These are phyloP conservation scores for Peromyscus nudipes DNA, from an alignment of 2,797 vertebrate genomes.

Conservation along the genomic window DNA sequence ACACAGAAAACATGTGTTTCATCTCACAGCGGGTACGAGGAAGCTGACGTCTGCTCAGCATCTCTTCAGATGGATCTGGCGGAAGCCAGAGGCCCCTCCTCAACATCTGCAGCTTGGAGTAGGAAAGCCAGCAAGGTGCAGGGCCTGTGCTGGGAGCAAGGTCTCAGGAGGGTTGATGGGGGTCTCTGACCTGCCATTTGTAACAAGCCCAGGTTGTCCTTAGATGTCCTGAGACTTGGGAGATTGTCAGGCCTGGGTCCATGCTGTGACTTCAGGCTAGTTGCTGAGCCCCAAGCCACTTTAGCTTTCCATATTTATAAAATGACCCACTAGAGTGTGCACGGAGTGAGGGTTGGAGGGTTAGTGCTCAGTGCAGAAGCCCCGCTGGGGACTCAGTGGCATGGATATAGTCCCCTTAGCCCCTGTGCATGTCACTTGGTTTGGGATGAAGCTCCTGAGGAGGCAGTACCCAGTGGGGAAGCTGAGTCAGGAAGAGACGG, in stretches of 20 bases:
- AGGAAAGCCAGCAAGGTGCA: background rate
- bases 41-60: constrained; percentile 28
- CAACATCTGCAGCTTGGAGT: background rate
- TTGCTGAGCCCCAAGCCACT: background rate
- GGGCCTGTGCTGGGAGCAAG: background rate
- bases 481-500: background rate
- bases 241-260: background rate
- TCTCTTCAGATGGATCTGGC: constrained; percentile 16
- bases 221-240: constrained; percentile 40
- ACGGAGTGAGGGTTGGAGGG: background rate
- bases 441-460: background rate
- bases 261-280: background rate
- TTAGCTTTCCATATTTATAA: background rate
- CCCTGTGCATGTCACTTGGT: background rate
- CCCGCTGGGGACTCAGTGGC: background rate
- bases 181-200: background rate
- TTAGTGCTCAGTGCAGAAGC: background rate
- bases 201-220: background rate
- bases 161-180: background rate
- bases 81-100: background rate
- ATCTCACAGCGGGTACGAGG: constrained; percentile 31
- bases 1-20: constrained; percentile 77
- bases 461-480: background rate
- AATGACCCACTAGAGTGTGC: background rate
- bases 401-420: background rate